These are phyloP conservation scores for Stenoptilia bipunctidactyla DNA, from an alignment of 2,888 invertebrate genomes.

Conservation along the genomic window DNA sequence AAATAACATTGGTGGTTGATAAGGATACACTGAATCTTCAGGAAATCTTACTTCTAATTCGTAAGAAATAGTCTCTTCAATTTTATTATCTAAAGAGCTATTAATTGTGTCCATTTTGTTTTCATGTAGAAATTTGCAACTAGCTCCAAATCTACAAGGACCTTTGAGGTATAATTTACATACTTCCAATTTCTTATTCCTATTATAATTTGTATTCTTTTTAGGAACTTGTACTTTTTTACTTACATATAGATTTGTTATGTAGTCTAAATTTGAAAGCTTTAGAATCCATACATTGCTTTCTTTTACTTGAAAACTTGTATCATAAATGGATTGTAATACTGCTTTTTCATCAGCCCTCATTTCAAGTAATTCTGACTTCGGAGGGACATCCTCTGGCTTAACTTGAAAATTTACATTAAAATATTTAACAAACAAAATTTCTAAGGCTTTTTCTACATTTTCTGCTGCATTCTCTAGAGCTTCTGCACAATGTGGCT, in stretches of 20 bases:
- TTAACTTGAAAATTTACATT: constrained; percentile 46
- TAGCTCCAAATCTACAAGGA: constrained; percentile 79
- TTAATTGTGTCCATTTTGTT: constrained; percentile 39
- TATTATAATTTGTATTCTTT: constrained; percentile 45
- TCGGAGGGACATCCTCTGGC: constrained; percentile 49
- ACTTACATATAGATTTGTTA: constrained; percentile 68
- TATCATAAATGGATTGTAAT: constrained; percentile 83
- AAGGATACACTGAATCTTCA: constrained; percentile 78
- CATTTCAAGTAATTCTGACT: constrained; percentile 73
- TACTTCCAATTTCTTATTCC: constrained; percentile 63
- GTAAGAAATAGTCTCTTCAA: constrained; percentile 60
- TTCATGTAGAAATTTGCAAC: constrained; percentile 82
- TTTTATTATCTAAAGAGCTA: constrained; percentile 27
- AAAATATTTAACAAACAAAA: constrained; percentile 81
- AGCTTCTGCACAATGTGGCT: constrained; percentile 81
- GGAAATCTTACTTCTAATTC: constrained; percentile 83
- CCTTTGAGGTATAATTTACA: constrained; percentile 77
- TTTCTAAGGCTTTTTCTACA: constrained; percentile 78
- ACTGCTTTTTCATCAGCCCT: constrained; percentile 80
- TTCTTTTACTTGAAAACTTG: constrained; percentile 77
- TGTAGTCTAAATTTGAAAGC: constrained; percentile 74
- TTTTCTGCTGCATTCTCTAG: constrained; percentile 75
- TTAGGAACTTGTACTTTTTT: constrained; percentile 57
- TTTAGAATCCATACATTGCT: constrained; percentile 80
- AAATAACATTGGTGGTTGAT: constrained; percentile 79